Percentiles rank a stretch among this genome's conserved stretches.
phyloP scores from a whole-genome alignment of 2,888 invertebrate species.

The Syrista parreyssii region DNA sequence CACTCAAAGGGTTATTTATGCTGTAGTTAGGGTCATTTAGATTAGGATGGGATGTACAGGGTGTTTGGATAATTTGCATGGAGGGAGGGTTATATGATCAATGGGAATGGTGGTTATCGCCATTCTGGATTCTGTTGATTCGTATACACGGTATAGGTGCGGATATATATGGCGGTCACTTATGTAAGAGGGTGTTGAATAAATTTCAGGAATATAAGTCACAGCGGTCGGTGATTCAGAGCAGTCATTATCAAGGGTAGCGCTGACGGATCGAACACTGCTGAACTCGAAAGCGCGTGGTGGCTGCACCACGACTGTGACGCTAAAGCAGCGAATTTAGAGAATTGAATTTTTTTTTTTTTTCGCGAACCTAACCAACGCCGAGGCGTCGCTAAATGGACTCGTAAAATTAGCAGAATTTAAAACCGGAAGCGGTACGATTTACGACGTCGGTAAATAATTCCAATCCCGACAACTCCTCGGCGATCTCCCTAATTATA shows the following conservation, averaged over 20 bases:
- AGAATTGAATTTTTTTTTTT: neutral
- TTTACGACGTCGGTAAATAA: neutral
- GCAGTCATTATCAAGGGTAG: neutral
- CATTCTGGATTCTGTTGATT: neutral
- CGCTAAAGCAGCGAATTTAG: neutral
- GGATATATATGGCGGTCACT: neutral
- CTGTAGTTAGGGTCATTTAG: neutral
- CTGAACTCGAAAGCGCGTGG: neutral
- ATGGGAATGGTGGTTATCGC: neutral
- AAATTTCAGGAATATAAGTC: neutral
- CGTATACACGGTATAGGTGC: neutral
- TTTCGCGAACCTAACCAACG: neutral
- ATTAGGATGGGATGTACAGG: neutral
- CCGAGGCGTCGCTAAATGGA: neutral
- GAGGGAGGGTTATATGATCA: neutral
- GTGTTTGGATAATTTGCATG: neutral
- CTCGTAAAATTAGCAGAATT: neutral
- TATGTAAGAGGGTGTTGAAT: neutral
- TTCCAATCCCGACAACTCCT: neutral
- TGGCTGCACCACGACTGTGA: neutral
- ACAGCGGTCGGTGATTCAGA: neutral
- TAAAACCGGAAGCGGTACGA: neutral
- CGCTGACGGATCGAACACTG: neutral
- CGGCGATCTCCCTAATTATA: neutral
- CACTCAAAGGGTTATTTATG: neutral